A percentile compares a stretch with the other conserved stretches of the same genome.
phyloP scores from a whole-genome alignment of 2,888 invertebrate species.

The Toxonevra muliebris region DNA sequence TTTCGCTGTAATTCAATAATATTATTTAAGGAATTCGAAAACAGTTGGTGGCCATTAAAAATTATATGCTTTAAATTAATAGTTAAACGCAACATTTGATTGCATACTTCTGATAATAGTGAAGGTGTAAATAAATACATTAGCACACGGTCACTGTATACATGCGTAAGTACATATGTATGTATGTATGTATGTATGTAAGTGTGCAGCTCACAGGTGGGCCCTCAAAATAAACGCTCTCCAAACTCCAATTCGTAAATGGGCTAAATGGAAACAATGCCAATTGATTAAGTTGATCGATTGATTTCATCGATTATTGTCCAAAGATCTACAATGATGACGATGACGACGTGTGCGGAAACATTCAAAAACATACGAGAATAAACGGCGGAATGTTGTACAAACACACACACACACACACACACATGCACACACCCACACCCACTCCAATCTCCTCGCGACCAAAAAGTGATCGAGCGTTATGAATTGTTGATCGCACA shows the following conservation, averaged over 20 bases:
- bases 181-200: conserved; percentile 1
- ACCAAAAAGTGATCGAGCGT: background rate
- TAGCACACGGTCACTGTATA: background rate
- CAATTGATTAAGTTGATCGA: conserved; percentile 57
- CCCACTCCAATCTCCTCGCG: too few species aligned
- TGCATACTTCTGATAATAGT: too few species aligned
- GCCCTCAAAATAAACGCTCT: conserved; percentile 10
- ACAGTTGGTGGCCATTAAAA: too few species aligned
- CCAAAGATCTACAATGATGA: conserved; percentile 37
- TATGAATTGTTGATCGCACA: conserved; percentile 28
- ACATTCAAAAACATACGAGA: conserved; percentile 29
- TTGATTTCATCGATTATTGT: conserved; percentile 63
- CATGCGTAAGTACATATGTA: background rate
- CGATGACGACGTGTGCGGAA: conserved; percentile 34
- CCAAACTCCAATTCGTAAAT: conserved; percentile 19
- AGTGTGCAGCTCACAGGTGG: conserved; percentile 25
- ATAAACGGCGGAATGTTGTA: conserved; percentile 5
- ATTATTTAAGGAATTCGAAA: too few species aligned
- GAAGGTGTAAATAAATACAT: too few species aligned
- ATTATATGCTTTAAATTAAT: too few species aligned
- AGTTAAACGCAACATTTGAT: too few species aligned
- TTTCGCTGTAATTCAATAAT: too few species aligned
- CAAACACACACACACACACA: conserved; percentile 33
- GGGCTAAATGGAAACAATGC: conserved; percentile 43
- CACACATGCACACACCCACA: conserved; percentile 45